Evolutionary conservation across 2,113 vertebrate species (phyloP), one percentile per base, ranked within the genome.

Genomic region (Raja brachyura): DNA sequence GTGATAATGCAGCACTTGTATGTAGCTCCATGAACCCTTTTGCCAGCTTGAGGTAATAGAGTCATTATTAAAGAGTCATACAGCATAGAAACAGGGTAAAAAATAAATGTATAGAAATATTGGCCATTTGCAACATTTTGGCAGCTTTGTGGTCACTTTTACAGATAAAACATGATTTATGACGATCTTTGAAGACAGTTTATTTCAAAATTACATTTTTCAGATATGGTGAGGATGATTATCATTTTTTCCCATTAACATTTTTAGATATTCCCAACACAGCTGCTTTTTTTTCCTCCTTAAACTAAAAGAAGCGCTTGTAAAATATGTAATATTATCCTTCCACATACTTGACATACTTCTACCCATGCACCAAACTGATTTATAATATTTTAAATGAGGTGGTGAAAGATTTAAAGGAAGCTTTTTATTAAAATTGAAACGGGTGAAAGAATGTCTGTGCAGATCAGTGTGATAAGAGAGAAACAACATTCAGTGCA

Each of bases 361-460:
- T 54, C 56, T 28, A 31, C 31, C 28, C 13, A 16, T 63, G 56
- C 31, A 59, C n/a, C 13, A 59, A 85, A 59, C 81, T 61, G 81
- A 85, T 85, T 25, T 85, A 85, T 59, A 28, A 31, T 86, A 31
- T 86, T 86, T 86, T 86, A 22, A 86, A 86, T 16, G 33, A n/a
- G 28, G 56, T 86, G 83, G 56, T 61, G 83, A 86, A 86, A 86
- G 83, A 16, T 59, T 86, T n/a, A 63, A 86, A 86, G 56, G 56
- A 86, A 86, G 56, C 83, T 86, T 25, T 25, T 86, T 59, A 86
- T n/a, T 63, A 31, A 61, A 61, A 86, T 86, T 4, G 70, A 86
- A 86, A 86, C 56, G 61, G 56, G 83, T 86, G 83, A 86, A 86
- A 86, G 83, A 86, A n/a, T 86, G 83, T 16, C 83, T 63, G 56